Evolutionary conservation across 2,888 invertebrate species (phyloP), one percentile per base, ranked within the genome.

Genomic region (Ariolimax columbianus): DNA sequence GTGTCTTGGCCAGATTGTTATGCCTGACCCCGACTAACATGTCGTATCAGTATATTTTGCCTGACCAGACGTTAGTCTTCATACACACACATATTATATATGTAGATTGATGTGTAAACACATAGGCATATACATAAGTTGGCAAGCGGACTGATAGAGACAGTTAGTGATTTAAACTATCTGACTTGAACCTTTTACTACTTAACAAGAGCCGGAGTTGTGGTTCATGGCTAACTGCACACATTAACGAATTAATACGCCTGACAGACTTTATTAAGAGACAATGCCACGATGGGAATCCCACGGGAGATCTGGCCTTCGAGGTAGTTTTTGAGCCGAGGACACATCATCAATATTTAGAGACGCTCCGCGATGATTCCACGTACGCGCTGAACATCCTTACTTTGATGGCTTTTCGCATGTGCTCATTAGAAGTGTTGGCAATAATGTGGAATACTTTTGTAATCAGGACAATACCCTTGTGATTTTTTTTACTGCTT

Each of bases 281-380:
- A 78, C 78, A 78, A 78, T 63, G 26, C 59, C 6, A 9, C 30
- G 38, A 75, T 63, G 63, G 63, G 17, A 11, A 33, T 70, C 80
- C 68, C 70, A 33, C 2, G 80, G 47, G 80, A 80, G 68, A 63
- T 80, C 80, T 80, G 80, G 80, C 68, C 47, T 63, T 23, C 80
- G 80, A 47, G 68, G 19, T n/a, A 26, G 40, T 59, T 78, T 78
- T 78, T 59, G 78, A 78, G 59, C 14, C 59, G 40, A 9, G 36
- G 78, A 63, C 59, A 78, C 78, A 63, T 78, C 63, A 78, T 78
- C 78, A 78, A 75, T 75, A 75, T 75, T 75, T 75, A 75, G 51
- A 75, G 75, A 51, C 51, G 75, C 51, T 47, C 75, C 51, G n/a
- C n/a, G 33, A 33, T 51, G 19, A 51, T 47, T 51, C 33, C 75